Conservation (phyloP, 2,888 invertebrate species). For the Calameuta idolon region DNA sequence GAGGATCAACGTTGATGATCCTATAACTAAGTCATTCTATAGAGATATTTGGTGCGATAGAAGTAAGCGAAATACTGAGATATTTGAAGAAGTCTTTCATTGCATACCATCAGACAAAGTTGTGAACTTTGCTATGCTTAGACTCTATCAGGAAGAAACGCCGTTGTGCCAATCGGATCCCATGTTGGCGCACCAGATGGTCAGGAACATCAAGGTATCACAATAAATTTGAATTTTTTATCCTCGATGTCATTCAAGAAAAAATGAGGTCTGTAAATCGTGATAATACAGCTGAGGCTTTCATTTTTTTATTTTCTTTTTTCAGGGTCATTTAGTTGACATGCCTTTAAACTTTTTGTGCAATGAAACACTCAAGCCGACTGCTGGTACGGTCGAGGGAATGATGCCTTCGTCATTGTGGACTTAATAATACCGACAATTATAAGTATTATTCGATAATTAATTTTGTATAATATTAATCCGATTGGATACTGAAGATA, state of each 20-base stretch:
- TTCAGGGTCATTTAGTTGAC: conserved; percentile 87
- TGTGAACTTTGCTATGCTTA: conserved; percentile 81
- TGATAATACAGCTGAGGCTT: not conserved
- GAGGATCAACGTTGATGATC: conserved; percentile 80
- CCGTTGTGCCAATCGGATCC: conserved; percentile 81
- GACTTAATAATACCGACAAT: conserved; percentile 72
- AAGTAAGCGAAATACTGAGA: conserved; percentile 85
- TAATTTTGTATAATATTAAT: conserved; percentile 8
- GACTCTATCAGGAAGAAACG: conserved; percentile 79
- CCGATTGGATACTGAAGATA: not conserved
- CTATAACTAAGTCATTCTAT: conserved; percentile 83
- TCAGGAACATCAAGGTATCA: conserved; percentile 78
- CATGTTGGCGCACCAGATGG: conserved; percentile 77
- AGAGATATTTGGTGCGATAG: conserved; percentile 84
- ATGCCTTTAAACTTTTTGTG: conserved; percentile 91
- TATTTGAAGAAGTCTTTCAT: conserved; percentile 93
- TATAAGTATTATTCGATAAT: conserved; percentile 22
- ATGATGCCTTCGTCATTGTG: conserved; percentile 93
- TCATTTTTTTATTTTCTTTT: conserved; percentile 30
- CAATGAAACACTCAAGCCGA: conserved; percentile 87
- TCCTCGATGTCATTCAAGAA: not conserved
- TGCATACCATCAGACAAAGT: conserved; percentile 90
- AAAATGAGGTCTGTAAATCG: not conserved
- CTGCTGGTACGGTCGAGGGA: conserved; percentile 87
- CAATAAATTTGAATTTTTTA: conserved; percentile 21